Percentiles rank a stretch among this genome's conserved stretches.
phyloP scores from a whole-genome alignment of 2,888 invertebrate genomes.

The Scaptomyza caliginosa region DNA sequence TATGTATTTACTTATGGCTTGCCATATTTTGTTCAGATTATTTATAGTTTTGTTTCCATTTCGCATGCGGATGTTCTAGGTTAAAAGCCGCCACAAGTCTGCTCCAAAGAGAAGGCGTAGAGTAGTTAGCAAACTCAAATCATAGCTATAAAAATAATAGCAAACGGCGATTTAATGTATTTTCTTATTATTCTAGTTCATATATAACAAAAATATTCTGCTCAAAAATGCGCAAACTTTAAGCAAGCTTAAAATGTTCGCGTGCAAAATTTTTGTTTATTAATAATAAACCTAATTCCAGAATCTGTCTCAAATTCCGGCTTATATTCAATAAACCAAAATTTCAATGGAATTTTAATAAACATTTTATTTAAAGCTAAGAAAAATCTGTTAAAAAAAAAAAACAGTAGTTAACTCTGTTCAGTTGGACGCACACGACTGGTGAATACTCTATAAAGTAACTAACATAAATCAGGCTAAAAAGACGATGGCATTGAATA shows the following conservation, averaged over 20 bases:
- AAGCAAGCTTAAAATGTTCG: background rate
- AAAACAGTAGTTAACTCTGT: background rate
- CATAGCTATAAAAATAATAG: background rate
- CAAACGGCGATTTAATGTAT: too few relatives aligned
- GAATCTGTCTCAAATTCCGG: background rate
- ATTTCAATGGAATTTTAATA: conserved; percentile 33
- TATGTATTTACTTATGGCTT: conserved; percentile 41
- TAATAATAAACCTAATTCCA: background rate
- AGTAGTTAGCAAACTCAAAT: too few relatives aligned
- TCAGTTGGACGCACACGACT: background rate
- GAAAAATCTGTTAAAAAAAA: conserved; percentile 27
- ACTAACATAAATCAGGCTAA: too few relatives aligned
- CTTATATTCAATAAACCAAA: conserved; percentile 3
- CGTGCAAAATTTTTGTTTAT: background rate
- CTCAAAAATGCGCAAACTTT: too few relatives aligned
- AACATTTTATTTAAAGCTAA: too few relatives aligned
- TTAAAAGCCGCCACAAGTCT: conserved; percentile 49
- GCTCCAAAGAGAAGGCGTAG: background rate
- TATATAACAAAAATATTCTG: too few relatives aligned
- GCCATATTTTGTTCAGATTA: conserved; percentile 67
- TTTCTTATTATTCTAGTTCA: too few relatives aligned
- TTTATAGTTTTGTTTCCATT: conserved; percentile 63
- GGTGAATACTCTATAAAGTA: background rate
- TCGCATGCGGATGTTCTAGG: conserved; percentile 46
- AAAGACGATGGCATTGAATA: too few relatives aligned